Percentiles rank a stretch among this genome's conserved stretches.
These are phyloP conservation scores for Eurytemora carolleeae DNA, from an alignment of 1,140 invertebrate genomes.

Conservation along the genomic window DNA sequence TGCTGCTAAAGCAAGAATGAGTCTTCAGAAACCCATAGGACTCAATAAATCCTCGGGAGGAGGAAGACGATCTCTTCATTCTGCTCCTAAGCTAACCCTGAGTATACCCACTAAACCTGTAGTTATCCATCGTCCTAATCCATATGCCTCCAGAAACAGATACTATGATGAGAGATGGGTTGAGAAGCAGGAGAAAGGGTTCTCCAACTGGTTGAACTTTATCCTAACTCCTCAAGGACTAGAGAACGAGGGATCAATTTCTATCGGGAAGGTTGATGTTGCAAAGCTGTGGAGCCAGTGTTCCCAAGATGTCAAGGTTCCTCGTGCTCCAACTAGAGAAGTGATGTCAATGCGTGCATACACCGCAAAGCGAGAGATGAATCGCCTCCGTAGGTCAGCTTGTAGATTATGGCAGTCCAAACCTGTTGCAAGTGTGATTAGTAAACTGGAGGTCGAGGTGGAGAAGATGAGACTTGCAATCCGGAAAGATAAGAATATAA, in stretches of 20 bases:
- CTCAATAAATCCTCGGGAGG: too few species aligned
- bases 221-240: slow-evolving; percentile 56
- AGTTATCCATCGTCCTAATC: slow-evolving; percentile 5
- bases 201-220: slow-evolving; percentile 69
- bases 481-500: slow-evolving; percentile 27
- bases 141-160: slow-evolving; percentile 30
- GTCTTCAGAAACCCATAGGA: too few species aligned
- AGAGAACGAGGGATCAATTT: slow-evolving; percentile 13
- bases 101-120: too few species aligned
- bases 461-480: slow-evolving; percentile 25
- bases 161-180: slow-evolving; percentile 60
- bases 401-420: slow-evolving; percentile 28
- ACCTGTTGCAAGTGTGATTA: slow-evolving; percentile 23
- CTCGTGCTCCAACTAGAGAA: slow-evolving; percentile 28
- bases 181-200: slow-evolving; percentile 52
- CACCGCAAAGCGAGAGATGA: slow-evolving; percentile 25
- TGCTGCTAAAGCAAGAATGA: too few species aligned
- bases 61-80: too few species aligned
- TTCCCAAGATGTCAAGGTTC: slow-evolving; percentile 1
- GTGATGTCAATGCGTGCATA: slow-evolving; percentile 29
- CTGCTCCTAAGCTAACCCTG: too few species aligned
- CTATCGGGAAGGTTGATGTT: slow-evolving; percentile 7
- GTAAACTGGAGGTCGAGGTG: slow-evolving; percentile 28
- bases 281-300: slow-evolving; percentile 9
- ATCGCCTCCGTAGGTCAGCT: slow-evolving; percentile 26